Conservation (phyloP, 2,888 invertebrate species). For the Diaprepes abbreviatus region DNA sequence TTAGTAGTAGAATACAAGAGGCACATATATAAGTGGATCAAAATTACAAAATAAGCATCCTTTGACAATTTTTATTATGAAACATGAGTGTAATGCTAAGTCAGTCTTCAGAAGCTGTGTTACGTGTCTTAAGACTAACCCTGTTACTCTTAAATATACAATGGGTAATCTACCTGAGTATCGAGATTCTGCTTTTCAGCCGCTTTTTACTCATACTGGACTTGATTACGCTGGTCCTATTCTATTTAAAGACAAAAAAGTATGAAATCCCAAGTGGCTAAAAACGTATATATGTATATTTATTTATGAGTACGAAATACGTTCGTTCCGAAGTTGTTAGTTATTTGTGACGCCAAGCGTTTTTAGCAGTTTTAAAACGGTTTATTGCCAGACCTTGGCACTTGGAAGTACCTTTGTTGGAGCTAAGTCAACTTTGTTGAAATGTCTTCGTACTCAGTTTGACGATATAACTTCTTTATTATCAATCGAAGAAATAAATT, state of each 20-base stretch:
- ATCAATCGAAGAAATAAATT: slow-evolving; percentile 2
- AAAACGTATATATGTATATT: no score
- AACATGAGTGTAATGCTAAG: slow-evolving; percentile 2
- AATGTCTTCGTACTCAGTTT: not conserved
- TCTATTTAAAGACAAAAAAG: slow-evolving; percentile 52
- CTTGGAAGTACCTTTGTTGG: slow-evolving; percentile 3
- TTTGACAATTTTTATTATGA: slow-evolving; percentile 12
- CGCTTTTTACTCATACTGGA: slow-evolving; percentile 52
- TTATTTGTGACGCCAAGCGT: no score
- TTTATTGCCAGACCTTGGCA: not conserved
- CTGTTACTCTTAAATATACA: no score
- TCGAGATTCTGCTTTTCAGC: not conserved
- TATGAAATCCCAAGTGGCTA: no score
- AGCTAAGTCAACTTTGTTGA: not conserved
- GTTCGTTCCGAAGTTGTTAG: slow-evolving; percentile 48
- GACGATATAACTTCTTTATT: not conserved
- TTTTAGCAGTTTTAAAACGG: not conserved
- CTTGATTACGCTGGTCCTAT: slow-evolving; percentile 56
- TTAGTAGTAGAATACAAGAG: slow-evolving; percentile 6
- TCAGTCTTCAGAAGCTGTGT: slow-evolving; percentile 24
- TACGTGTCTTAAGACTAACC: slow-evolving; percentile 15
- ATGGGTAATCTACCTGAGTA: no score
- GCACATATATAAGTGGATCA: not conserved
- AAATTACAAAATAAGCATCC: slow-evolving; percentile 17
- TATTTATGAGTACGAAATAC: no score